Base-by-base conservation (phyloP, 2,797 vertebrate species). In the Schizopygopsis pylzovi region DNA sequence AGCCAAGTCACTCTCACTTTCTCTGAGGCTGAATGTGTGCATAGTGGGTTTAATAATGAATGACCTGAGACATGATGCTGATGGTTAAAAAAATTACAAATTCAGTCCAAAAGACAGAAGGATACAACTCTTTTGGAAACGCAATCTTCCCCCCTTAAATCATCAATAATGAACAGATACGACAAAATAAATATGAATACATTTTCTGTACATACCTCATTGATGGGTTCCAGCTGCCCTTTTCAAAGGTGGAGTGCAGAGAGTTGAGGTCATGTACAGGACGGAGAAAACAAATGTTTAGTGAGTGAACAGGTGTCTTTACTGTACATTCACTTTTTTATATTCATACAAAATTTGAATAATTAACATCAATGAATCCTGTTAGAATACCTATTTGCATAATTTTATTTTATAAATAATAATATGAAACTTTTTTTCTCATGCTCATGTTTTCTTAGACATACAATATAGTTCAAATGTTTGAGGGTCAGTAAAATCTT, bases 151-250 rank as follows among this genome's bases (percentile, higher is more conserved):
- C n/a, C 22, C n/a, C n/a, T 22, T 4, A 25, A 61, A 61, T n/a
- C 59, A 25, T 5, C 59, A 25, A 25, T 61, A 6, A 61, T 25
- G 1, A 25, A 61, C 4, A 61, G 59, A 63, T 28, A 10, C 0
- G 3, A 76, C 9, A 33, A 75, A n/a, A 33, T 47, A 79, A 33
- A 33, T 33, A 33, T 13, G 1, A 39, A 76, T 13, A 9, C 59
- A 16, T n/a, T 22, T 8, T 22, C 3, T 76, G 12, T 92, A 93
- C 96, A 94, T 93, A 97, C 97, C 96, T 97, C 95, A 87, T 95
- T 96, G 94, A 97, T 95, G 91, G 96, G 96, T 94, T 97, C 96
- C 96, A 97, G 92, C 96, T 97, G 96, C 95, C 95, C 96, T 96
- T 97, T 96, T 95, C 93, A 96, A 92, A 95, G 92, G 91, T 93